Evolutionary conservation across 2,797 vertebrate species (phyloP), one percentile per base, ranked within the genome.

Genomic region (Ciconia nigra): DNA sequence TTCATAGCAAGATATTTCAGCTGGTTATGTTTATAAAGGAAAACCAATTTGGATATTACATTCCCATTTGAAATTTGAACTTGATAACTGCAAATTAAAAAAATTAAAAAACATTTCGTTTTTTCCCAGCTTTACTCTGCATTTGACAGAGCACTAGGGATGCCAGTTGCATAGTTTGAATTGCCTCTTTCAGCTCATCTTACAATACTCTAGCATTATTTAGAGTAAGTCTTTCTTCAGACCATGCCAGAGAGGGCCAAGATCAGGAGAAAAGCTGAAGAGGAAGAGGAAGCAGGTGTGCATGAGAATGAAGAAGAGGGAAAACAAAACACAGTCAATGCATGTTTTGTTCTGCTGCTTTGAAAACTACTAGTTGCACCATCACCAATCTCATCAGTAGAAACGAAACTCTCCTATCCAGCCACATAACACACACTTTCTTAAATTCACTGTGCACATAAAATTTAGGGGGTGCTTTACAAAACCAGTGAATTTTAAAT

Each of bases 191-290:
- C 52, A 83, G 37, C 35, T 85, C 71, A 71, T 54, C 54, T 47
- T 37, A 47, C 1, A 3, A 33, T 41, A 67, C 3, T 69, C 15
- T 18, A 37, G 31, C 9, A 13, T 26, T 47, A 67, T 46, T 67
- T 62, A 39, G 28, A n/a, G 28, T 24, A 33, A 49, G 13, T 69
- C 42, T 41, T 71, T 57, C 54, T 62, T 31, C 31, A 59, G 44
- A 71, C 33, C 0, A 0, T 62, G 51, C n/a, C 66, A 82, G 42
- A 80, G 11, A 46, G 2, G 6, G 18, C 19, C 59, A 71, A 70
- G 33, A 44, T 49, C 12, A 58, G 19, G 29, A 88, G 49, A 24
- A 71, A 74, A 90, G 29, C 26, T 49, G 5, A 85, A 85, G 59
- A 24, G 78, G 90, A 70, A 83, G 77, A 65, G 16, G 62, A 73